Base-by-base conservation (phyloP, 1,140 invertebrate species). In the Diabrotica undecimpunctata region DNA sequence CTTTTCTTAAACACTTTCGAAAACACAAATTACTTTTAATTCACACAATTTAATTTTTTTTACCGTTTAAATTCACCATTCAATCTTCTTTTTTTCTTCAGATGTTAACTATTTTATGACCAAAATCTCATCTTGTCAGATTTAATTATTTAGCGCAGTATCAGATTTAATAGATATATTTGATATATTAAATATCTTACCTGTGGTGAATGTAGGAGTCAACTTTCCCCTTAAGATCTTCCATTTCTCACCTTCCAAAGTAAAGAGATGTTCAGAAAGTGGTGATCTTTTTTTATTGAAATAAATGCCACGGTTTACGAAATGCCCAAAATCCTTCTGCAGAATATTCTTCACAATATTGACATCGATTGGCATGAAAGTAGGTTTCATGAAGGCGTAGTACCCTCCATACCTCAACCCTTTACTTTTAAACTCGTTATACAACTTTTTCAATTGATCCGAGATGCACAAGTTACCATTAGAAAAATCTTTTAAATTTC, bases 191-290 rank as follows among this genome's bases (percentile, higher is more conserved):
- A 25, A 25, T 25, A 11, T 25, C 56, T 82, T 71, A 57, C 69
- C 62, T 51, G 79, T 79, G 5, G 82, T 79, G 67, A 85, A 84
- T 7, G 82, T 78, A 13, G 81, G 81, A 2, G 79, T 79, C 14
- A 84, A 57, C 61, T 79, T 79, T 6, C 51, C 66, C 64, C 83
- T 68, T 0, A 83, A 66, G 56, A 72, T 68, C 67, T 79, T 83
- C 84, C 84, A 85, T 58, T 75, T 68, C 35, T 74, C 64, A 25
- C 79, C 83, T 12, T 72, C 69, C 14, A 81, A 52, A 10, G 67
- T 68, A 55, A 86, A 80, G 38, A 87, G 68, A 56, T 83, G 78
- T 5, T 77, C 77, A 0, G 77, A 74, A 0, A 87, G 39, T 5
- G 78, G 72, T 62, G 85, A 82, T 0, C 68, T 70, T 63, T 82